Base-by-base conservation (phyloP, 2,797 vertebrate species). In the Aselliscus stoliczkanus region DNA sequence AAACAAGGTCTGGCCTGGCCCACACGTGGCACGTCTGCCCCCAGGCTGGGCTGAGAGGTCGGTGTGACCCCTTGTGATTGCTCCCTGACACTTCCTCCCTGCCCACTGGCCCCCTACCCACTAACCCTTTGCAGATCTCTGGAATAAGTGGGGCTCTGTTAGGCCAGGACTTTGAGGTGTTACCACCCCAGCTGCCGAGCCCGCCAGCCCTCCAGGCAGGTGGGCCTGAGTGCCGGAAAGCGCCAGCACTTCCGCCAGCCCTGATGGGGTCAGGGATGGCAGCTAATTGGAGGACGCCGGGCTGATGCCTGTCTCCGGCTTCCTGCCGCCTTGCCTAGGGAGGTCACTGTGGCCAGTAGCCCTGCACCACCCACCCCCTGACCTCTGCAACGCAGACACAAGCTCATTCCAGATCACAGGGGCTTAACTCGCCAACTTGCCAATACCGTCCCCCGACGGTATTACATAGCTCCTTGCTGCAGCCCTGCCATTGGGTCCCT, bases 221-320 rank as follows among this genome's bases (percentile, higher is more conserved):
- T 98, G 97, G 97, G 97, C 96, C 90, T 0, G 15, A 82, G 84
- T 17, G 69, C 96, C 70, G 60, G 95, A 94, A 97, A 97, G 85
- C 9, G 1, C 92, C 93, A 12, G 95, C 58, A 95, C 93, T 97
- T 97, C 97, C 97, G 98, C 95, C 97, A 82, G 97, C 97, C 97
- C 92, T 65, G 92, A 69, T 90, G 93, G 97, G 98, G 97, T 97
- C 98, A 98, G 90, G 86, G 95, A 95, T 96, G 93, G 97, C 84
- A 54, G 96, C 97, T 98, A 98, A 98, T 98, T 98, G 97, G 98
- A 98, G 98, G 98, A 98, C 97, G 90, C 98, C 34, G 93, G 90
- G 95, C 97, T 98, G 98, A 98, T 97, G 98, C 97, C 98, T 98
- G 97, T 98, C 97, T 98, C 97, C 97, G 96, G 97, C 97, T 98